Base-by-base conservation (phyloP, 2,888 invertebrate species). In the Tanaodytes sp. region DNA sequence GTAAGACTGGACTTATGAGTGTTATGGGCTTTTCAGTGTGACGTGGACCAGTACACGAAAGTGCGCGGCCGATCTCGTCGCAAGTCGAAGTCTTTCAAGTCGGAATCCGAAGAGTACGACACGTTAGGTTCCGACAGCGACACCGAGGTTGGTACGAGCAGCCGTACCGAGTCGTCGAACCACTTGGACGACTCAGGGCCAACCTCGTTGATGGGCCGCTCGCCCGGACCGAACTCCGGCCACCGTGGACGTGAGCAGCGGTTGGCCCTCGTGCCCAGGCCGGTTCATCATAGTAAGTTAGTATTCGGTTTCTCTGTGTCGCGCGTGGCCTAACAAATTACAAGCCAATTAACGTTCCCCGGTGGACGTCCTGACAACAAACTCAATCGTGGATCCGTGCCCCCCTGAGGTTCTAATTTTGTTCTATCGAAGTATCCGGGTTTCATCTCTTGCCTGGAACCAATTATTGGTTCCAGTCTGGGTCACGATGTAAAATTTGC, bases 221-320 rank as follows among this genome's bases (percentile, higher is more conserved):
- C 82, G 37, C 82, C 83, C 5, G 81, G 82, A 27, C 81, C 83
- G 19, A 86, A 86, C 66, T 86, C 86, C 66, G 85, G 85, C 1
- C 79, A 80, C 58, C 81, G 85, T 36, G 77, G 80, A 40, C 85
- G 84, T 71, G 87, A 87, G 76, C 87, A 87, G 72, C 85, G 86
- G 73, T 80, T 87, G 73, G 86, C 87, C 74, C 84, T 87, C 51
- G 86, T 87, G 71, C 86, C 86, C 76, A 86, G 87, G 82, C 86
- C 87, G 81, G 82, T 81, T 82, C 88, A 87, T 85, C 88, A 88
- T 86, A 88, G 88, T 88, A 88, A 88, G 88, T 88, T 88, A 88
- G 88, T 88, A 88, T 87, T 87, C 85, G 79, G 83, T 84, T 83
- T 79, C 58, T 84, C 80, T 80, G 80, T 82, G 80, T 82, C 79